Evolutionary conservation across 2,888 invertebrate species (phyloP).

Genomic region (Dicycla oo): DNA sequence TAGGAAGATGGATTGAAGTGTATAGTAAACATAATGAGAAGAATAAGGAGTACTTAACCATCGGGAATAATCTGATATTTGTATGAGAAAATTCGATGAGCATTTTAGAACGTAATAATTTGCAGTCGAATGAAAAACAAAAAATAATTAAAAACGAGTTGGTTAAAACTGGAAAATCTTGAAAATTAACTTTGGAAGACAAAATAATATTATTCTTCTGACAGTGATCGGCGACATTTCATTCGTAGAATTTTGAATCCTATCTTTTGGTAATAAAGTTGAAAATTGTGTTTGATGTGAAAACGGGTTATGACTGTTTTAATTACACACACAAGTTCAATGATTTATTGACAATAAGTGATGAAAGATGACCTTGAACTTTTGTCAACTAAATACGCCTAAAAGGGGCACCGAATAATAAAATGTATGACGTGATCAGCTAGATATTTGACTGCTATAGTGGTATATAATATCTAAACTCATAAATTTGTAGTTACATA

Average conservation of each 20-base stretch:
- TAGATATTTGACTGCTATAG: slow-evolving; percentile 7
- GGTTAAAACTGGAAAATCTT: not conserved
- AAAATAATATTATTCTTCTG: slow-evolving; percentile 4
- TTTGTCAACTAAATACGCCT: slow-evolving; percentile 44
- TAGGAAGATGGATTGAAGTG: too few species aligned
- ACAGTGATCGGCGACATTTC: slow-evolving; percentile 15
- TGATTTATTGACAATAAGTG: slow-evolving; percentile 54
- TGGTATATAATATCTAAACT: not conserved
- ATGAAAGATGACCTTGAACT: slow-evolving; percentile 57
- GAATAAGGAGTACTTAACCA: not conserved
- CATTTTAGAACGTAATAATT: slow-evolving; percentile 20
- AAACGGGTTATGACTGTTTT: slow-evolving; percentile 19
- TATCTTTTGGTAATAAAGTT: not conserved
- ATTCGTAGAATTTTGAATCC: slow-evolving; percentile 1
- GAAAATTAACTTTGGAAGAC: slow-evolving; percentile 4
- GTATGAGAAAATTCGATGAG: slow-evolving; percentile 20
- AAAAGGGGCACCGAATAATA: slow-evolving; percentile 37
- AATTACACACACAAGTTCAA: slow-evolving; percentile 25
- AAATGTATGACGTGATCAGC: slow-evolving; percentile 10
- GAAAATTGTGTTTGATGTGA: slow-evolving; percentile 10
- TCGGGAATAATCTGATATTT: not conserved
- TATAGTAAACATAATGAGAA: too few species aligned
- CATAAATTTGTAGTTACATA: not conserved
- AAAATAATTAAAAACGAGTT: slow-evolving; percentile 15
- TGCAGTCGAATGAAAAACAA: not conserved